Evolutionary conservation across 2,797 vertebrate genomes (phyloP).

Genomic region (Myripristis murdjan): DNA sequence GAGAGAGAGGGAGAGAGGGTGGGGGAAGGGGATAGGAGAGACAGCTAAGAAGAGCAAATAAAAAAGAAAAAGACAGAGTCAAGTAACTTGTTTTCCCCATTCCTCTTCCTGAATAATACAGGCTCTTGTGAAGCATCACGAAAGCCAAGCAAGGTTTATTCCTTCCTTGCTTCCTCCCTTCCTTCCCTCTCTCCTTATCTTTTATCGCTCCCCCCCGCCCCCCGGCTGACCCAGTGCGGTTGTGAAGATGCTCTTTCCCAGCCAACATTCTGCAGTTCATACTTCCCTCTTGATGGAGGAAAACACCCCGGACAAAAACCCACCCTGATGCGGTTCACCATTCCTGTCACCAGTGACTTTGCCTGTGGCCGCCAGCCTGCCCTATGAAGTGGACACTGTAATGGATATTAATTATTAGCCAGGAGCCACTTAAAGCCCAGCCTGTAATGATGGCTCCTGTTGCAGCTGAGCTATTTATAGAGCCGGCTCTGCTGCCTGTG

Average conservation of each 20-base stretch:
- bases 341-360: conserved; percentile 58
- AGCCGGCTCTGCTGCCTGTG: conserved; percentile 40
- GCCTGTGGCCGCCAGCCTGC: conserved; percentile 38
- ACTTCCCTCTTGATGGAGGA: conserved; percentile 1
- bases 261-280: neutral
- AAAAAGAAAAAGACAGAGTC: conserved; percentile 22
- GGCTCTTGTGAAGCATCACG: conserved; percentile 23
- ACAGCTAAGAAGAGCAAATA: conserved; percentile 17
- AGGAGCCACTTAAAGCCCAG: conserved; percentile 76
- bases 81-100: conserved; percentile 37
- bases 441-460: conserved; percentile 76
- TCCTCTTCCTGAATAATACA: conserved; percentile 63
- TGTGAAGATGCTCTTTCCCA: neutral
- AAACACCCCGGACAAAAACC: conserved; percentile 2
- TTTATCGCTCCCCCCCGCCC: neutral
- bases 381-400: conserved; percentile 69
- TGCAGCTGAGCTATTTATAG: conserved; percentile 82
- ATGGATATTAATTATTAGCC: conserved; percentile 86
- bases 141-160: neutral
- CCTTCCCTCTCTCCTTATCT: neutral
- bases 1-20: neutral
- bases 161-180: neutral
- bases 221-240: neutral
- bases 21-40: neutral
- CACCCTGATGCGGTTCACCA: conserved; percentile 54